Base-by-base conservation (phyloP, 2,888 invertebrate genomes). In the Dolichopus griseipennis region DNA sequence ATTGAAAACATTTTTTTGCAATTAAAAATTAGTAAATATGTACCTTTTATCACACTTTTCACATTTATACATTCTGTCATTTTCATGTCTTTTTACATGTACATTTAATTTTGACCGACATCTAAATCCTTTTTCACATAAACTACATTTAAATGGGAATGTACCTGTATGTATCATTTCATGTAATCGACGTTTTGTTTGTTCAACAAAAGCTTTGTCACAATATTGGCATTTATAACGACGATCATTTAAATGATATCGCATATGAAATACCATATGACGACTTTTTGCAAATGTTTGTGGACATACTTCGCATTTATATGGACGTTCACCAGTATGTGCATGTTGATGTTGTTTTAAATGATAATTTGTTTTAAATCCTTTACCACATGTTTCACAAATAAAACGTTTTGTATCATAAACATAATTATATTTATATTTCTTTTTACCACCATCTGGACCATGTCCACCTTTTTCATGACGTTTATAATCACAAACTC, bases 91-190 rank as follows among this genome's bases (percentile, higher is more conserved):
- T 5, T 37, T 34, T 4, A n/a, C 9, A 65, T 65, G 64, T 9
- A 37, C 20, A 41, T 37, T 37, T 65, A 65, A 65, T 37, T 65
- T 37, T 12, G 37, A 15, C 9, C 10, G n/a, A 21, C 37, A 37
- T 37, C 37, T n/a, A 37, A 65, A 65, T 20, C 12, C 9, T 20
- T 37, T 20, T 20, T 65, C 37, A 41, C 64, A 65, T 20, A 37
- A n/a, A 37, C 37, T 37, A 41, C 64, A 65, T 65, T 65, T 9
- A 65, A 34, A 65, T 20, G 34, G 64, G 9, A 34, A 37, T n/a
- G 20, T 37, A 20, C 37, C 20, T 20, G 64, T 20, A 41, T 65
- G 64, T n/a, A 34, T 65, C 34, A 20, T 33, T 65, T 65, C 64
- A 65, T 65, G 64, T 33, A n/a, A 10, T 37, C n/a, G 34, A 37